Evolutionary conservation across 2,797 vertebrate species (phyloP).

Genomic region (Carapus acus): DNA sequence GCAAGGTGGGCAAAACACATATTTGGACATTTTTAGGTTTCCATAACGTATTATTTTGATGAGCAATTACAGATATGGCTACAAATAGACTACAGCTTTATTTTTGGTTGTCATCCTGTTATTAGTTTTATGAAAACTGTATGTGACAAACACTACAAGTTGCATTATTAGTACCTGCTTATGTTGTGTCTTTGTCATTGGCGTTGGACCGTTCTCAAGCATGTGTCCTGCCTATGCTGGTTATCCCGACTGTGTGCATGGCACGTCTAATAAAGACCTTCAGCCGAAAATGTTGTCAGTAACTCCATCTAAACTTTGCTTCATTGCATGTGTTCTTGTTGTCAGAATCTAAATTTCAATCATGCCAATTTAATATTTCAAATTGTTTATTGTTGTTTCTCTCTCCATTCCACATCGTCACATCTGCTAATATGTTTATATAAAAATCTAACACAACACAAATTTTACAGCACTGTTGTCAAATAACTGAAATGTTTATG

Average conservation of each 20-base stretch:
- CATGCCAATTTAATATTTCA: background rate
- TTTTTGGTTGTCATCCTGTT: background rate
- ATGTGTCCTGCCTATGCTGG: slow-evolving; percentile 26
- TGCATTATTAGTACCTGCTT: slow-evolving; percentile 1
- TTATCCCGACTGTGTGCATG: slow-evolving; percentile 31
- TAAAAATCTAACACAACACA: slow-evolving; percentile 8
- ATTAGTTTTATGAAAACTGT: background rate
- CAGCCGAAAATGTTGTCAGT: slow-evolving; percentile 2
- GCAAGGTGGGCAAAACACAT: background rate
- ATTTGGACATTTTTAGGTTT: too few relatives aligned
- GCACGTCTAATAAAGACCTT: slow-evolving; percentile 55
- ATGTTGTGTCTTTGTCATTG: slow-evolving; percentile 9
- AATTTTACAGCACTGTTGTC: slow-evolving; percentile 4
- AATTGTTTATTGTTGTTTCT: slow-evolving; percentile 18
- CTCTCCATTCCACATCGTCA: slow-evolving; percentile 28
- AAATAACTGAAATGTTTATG: background rate
- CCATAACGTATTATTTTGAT: too few relatives aligned
- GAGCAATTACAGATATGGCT: too few relatives aligned
- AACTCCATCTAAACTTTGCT: background rate
- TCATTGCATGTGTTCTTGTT: background rate
- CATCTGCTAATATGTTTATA: slow-evolving; percentile 23
- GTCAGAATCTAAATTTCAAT: background rate
- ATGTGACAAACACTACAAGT: background rate
- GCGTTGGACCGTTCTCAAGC: slow-evolving; percentile 8
- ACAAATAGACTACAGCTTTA: background rate